A percentile compares a stretch with the other conserved stretches of the same genome.
Conservation (phyloP, 2,113 vertebrate genomes). For the Serinus canaria region DNA sequence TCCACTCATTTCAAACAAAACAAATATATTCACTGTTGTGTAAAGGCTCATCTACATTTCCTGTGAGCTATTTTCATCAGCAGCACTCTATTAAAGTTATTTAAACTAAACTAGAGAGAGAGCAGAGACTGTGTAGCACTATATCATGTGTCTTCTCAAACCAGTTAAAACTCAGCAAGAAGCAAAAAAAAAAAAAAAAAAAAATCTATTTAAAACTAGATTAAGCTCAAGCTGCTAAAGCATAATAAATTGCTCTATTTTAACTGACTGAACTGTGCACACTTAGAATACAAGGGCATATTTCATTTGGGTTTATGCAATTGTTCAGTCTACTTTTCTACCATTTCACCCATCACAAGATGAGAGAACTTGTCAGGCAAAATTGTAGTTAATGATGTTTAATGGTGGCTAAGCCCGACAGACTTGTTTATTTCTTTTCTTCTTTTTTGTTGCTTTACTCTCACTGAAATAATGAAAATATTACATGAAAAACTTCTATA, state of each 20-base stretch:
- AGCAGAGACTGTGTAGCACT: slow-evolving; percentile 8
- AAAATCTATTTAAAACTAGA: slow-evolving; percentile 66
- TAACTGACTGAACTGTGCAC: slow-evolving; percentile 65
- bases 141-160: slow-evolving; percentile 55
- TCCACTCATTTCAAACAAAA: slow-evolving; percentile 53
- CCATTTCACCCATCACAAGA: slow-evolving; percentile 66
- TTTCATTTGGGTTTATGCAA: slow-evolving; percentile 69
- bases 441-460: slow-evolving; percentile 65
- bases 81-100: slow-evolving; percentile 50
- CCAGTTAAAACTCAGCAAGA: slow-evolving; percentile 55
- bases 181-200: slow-evolving; percentile 32
- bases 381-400: slow-evolving; percentile 73
- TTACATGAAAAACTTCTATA: slow-evolving; percentile 63
- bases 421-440: slow-evolving; percentile 58
- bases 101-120: slow-evolving; percentile 40
- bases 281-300: slow-evolving; percentile 65
- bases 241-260: slow-evolving; percentile 70
- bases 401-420: slow-evolving; percentile 62
- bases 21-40: slow-evolving; percentile 50
- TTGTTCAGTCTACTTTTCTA: slow-evolving; percentile 67
- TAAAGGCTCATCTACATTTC: slow-evolving; percentile 52
- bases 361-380: slow-evolving; percentile 69
- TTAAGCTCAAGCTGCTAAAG: slow-evolving; percentile 61
- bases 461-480: slow-evolving; percentile 71
- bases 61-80: slow-evolving; percentile 44